Conservation (phyloP, 2,113 vertebrate species). For the Tragelaphus imberbis region DNA sequence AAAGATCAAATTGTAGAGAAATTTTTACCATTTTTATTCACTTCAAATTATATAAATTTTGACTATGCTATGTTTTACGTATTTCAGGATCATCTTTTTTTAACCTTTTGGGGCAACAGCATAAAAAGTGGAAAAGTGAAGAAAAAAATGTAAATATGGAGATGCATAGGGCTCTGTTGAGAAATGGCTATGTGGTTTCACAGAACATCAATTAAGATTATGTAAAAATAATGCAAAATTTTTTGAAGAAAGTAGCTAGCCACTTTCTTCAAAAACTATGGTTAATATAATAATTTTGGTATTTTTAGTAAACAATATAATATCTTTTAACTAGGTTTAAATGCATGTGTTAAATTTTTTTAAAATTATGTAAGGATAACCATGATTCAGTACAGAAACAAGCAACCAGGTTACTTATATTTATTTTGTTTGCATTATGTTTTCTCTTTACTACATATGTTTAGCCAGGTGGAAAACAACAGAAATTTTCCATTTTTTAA, state of each 20-base stretch:
- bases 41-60: neutral
- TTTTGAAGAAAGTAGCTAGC: neutral
- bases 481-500: slow-evolving; percentile 44
- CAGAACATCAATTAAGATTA: neutral
- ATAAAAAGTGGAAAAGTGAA: neutral
- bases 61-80: neutral
- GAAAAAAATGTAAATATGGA: neutral
- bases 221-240: slow-evolving; percentile 25
- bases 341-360: neutral
- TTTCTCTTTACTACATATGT: slow-evolving; percentile 49
- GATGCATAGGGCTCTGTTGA: neutral
- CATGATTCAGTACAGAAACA: slow-evolving; percentile 32
- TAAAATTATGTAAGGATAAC: slow-evolving; percentile 29
- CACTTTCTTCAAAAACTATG: neutral
- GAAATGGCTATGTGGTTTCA: neutral
- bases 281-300: slow-evolving; percentile 5
- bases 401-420: slow-evolving; percentile 36
- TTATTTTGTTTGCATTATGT: slow-evolving; percentile 33
- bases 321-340: slow-evolving; percentile 6
- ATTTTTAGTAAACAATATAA: neutral
- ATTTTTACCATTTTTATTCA: neutral
- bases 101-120: neutral
- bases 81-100: neutral
- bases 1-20: neutral
- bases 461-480: slow-evolving; percentile 57